phyloP scores from a whole-genome alignment of 2,113 vertebrate species.

The Alethe diademata region DNA sequence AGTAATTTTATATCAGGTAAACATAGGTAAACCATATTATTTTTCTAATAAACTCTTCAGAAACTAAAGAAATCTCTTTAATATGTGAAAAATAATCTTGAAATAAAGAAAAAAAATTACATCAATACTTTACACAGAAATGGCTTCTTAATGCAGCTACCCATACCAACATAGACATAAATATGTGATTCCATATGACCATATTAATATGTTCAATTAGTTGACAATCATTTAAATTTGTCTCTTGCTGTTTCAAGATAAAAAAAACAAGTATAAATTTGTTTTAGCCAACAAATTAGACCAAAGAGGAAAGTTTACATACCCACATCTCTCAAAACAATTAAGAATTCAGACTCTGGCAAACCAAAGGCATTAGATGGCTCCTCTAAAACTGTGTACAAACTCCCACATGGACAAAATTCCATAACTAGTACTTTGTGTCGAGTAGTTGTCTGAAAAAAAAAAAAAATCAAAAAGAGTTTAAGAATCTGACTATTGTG shows the following conservation, averaged over 20 bases:
- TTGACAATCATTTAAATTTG: background rate
- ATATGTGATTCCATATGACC: background rate
- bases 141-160: background rate
- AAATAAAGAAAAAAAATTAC: background rate
- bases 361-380: constrained; percentile 95
- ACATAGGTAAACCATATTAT: background rate
- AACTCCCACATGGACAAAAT: constrained; percentile 95
- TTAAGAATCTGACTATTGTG: background rate
- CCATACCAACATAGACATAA: background rate
- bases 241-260: background rate
- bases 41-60: background rate
- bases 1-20: background rate
- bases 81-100: background rate
- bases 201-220: background rate
- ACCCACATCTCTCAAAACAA: constrained; percentile 97
- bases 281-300: background rate
- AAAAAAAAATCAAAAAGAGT: background rate
- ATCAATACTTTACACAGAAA: background rate
- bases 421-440: constrained; percentile 99
- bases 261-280: background rate
- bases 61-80: background rate
- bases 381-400: constrained; percentile 96
- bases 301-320: constrained; percentile 55
- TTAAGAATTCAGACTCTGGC: constrained; percentile 95
- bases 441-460: constrained; percentile 84